Evolutionary conservation across 2,888 invertebrate species (phyloP).

Genomic region (Panzeria rudis): DNA sequence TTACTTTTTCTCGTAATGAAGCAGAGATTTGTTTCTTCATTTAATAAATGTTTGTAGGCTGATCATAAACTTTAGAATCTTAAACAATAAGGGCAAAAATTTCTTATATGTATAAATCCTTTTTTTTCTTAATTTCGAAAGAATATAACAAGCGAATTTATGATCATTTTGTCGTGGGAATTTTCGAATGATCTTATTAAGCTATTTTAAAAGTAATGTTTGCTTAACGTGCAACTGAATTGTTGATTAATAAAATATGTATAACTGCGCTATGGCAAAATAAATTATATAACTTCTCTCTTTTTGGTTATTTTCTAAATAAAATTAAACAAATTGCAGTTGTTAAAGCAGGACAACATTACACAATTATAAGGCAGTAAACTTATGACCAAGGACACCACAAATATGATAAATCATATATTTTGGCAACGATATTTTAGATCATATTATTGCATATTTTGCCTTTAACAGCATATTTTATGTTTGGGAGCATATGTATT

Average conservation of each 20-base stretch:
- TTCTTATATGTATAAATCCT: conserved; percentile 5
- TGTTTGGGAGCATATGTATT: too few relatives aligned
- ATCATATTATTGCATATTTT: too few relatives aligned
- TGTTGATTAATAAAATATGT: neutral
- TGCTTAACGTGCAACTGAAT: neutral
- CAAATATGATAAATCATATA: too few relatives aligned
- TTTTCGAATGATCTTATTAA: conserved; percentile 9
- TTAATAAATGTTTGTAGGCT: conserved; percentile 48
- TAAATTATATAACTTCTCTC: too few relatives aligned
- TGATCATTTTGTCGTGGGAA: conserved; percentile 44
- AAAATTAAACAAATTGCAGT: too few relatives aligned
- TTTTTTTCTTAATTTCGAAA: conserved; percentile 7
- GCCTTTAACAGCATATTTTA: too few relatives aligned
- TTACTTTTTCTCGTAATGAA: conserved; percentile 17
- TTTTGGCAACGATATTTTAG: too few relatives aligned
- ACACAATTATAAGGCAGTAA: too few relatives aligned
- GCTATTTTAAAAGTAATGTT: neutral
- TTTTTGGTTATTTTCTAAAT: too few relatives aligned
- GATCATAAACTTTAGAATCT: conserved; percentile 61
- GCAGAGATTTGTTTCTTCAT: conserved; percentile 35
- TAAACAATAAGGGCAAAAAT: neutral
- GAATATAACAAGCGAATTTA: conserved; percentile 24
- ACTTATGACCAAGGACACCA: too few relatives aligned
- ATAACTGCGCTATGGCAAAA: neutral
- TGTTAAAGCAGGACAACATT: too few relatives aligned